Base-by-base conservation (phyloP, 2,888 invertebrate species). In the Polymixis flavicincta region DNA sequence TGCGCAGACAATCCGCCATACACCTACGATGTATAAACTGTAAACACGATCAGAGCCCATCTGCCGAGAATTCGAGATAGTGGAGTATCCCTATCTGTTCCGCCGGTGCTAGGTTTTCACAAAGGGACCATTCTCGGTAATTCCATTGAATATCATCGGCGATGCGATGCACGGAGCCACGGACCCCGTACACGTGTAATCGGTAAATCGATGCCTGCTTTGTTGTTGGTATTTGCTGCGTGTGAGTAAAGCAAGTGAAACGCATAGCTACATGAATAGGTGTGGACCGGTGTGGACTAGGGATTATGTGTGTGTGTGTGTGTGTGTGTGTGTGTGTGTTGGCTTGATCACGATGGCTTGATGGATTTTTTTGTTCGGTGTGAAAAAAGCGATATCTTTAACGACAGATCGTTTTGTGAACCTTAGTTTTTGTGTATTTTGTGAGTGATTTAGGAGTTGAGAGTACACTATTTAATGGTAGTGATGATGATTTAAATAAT, bases 141-240 rank as follows among this genome's bases (percentile, higher is more conserved):
- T 85, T 83, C 85, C 74, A 85, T 85, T 87, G 69, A 85, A 87
- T 83, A 85, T 85, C 81, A 82, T 78, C 70, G 79, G 57, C 73
- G 84, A 85, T 77, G 82, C 85, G 82, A 73, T 82, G 86, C 83
- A 82, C 78, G 80, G 66, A 82, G 55, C 79, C 37, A 48, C 32
- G 74, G 74, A 74, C 80, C 71, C 75, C 59, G 80, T 77, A 83
- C 84, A 86, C 86, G 76, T 83, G 84, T 86, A 87, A 87, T 89
- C 87, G 83, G 86, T 87, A 88, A 89, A 88, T 89, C 84, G 88
- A 88, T 84, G 85, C 83, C 70, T 82, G 78, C 85, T 87, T 85
- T 88, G 85, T 86, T 80, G 78, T 83, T 83, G 74, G 76, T 69
- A 66, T 87, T 85, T 71, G 68, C 83, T 86, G 67, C 86, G 85